A percentile compares a stretch with the other conserved stretches of the same genome.
These are phyloP conservation scores for Austrolebias charrua DNA, from an alignment of 2,797 vertebrate genomes.

Conservation along the genomic window DNA sequence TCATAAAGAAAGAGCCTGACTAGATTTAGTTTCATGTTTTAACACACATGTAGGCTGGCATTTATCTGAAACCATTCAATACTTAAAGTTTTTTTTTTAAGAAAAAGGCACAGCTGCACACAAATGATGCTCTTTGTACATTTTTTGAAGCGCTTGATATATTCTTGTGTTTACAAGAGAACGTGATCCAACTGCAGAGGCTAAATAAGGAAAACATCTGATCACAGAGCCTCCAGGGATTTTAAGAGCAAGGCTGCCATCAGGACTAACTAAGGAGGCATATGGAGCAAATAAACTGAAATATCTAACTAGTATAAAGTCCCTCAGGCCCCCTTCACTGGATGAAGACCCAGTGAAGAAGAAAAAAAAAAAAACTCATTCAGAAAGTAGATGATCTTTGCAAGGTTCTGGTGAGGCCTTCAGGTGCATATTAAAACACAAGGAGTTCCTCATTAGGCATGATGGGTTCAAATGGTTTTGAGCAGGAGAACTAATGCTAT, in stretches of 20 bases:
- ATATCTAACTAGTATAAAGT: constrained; percentile 13
- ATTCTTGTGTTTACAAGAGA: constrained; percentile 6
- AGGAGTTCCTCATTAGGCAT: too few species aligned
- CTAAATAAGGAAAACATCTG: constrained; percentile 21
- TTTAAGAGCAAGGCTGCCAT: constrained; percentile 10
- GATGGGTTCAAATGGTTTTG: too few species aligned
- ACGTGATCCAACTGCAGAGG: constrained; percentile 25
- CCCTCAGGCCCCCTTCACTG: neutral
- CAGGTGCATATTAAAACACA: too few species aligned
- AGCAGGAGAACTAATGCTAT: too few species aligned
- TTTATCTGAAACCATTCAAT: too few species aligned
- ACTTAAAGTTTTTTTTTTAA: neutral
- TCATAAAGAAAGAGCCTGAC: neutral
- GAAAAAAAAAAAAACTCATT: too few species aligned
- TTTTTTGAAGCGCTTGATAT: constrained; percentile 3
- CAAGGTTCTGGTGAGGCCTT: too few species aligned
- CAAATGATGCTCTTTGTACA: neutral
- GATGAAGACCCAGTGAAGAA: neutral
- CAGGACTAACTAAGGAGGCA: constrained; percentile 10
- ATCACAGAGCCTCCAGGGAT: constrained; percentile 6
- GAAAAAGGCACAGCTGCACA: neutral
- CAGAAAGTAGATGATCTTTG: too few species aligned
- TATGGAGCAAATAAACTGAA: constrained; percentile 12
- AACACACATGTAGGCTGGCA: too few species aligned
- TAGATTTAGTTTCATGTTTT: neutral